Base-by-base conservation (phyloP, 2,797 vertebrate species). In the Macropus fuliginosus region DNA sequence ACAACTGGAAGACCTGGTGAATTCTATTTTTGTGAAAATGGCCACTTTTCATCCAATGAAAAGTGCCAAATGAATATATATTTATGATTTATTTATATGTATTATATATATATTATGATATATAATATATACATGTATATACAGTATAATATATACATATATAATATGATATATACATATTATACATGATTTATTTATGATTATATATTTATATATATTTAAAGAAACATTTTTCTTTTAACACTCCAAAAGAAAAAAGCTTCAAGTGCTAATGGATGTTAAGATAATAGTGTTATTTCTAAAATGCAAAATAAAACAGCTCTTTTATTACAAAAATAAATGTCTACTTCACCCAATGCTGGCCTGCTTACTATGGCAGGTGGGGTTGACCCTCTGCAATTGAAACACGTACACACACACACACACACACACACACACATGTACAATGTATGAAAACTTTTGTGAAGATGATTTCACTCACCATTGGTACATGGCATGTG, bases 231-330 rank as follows among this genome's bases (percentile, higher is more conserved):
- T 94, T 95, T 40, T 46, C 91, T 94, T 92, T 55, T 57, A 31
- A 55, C 54, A 16, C 95, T 89, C 90, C n/a, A 93, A 94, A 96
- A 97, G 66, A 66, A 94, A 94, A 96, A 90, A 91, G 28, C 50
- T 52, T 28, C 57, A 91, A 28, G 18, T 92, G 55, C 59, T 91
- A 31, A 8, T 28, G 4, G 46, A 89, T 92, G 50, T 92, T 12
- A 93, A 95, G 87, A 91, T 93, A 92, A 87, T 18, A 54, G 12
- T 57, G n/a, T 56, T 52, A 81, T 89, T 94, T 96, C 89, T 91
- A 46, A 52, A 87, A 50, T 92, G 21, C 46, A 87, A 95, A 50
- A 89, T 54, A 34, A 59, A 34, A 27, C 13, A 3, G 28, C 55
- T 29, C 31, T 92, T 93, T 94, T 54, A n/a, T 92, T 91, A 40